Conservation (phyloP, 2,113 vertebrate genomes). For the Centropristis striata region DNA sequence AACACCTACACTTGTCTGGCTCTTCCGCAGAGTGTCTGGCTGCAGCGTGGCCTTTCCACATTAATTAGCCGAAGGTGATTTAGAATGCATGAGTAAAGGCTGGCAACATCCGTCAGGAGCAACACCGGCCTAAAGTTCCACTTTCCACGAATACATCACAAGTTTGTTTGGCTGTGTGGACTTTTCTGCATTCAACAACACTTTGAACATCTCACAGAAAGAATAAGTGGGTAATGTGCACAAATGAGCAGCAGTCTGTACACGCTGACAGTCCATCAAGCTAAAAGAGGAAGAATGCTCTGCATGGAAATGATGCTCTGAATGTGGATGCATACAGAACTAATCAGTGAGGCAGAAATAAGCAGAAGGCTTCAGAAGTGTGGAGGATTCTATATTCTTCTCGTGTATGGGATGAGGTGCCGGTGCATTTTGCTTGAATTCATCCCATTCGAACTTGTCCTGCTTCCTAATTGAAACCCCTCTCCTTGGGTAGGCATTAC, state of each 20-base stretch:
- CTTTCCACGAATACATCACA: background rate
- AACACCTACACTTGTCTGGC: background rate
- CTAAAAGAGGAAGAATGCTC: slow-evolving; percentile 20
- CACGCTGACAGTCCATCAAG: slow-evolving; percentile 30
- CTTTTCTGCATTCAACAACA: slow-evolving; percentile 6
- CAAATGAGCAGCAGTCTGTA: slow-evolving; percentile 47
- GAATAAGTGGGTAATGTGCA: slow-evolving; percentile 43
- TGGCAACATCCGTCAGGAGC: slow-evolving; percentile 26
- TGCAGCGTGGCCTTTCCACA: slow-evolving; percentile 12
- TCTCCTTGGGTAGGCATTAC: slow-evolving; percentile 79
- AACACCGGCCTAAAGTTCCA: slow-evolving; percentile 6
- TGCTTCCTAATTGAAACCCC: slow-evolving; percentile 69
- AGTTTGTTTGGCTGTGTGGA: slow-evolving; percentile 22
- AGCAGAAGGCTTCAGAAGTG: slow-evolving; percentile 5
- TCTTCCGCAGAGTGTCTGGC: background rate
- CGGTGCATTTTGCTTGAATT: slow-evolving; percentile 51
- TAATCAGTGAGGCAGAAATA: slow-evolving; percentile 26
- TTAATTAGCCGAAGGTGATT: slow-evolving; percentile 48
- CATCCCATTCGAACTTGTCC: slow-evolving; percentile 49
- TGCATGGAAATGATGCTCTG: slow-evolving; percentile 28
- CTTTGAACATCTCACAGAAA: slow-evolving; percentile 21
- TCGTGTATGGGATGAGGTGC: slow-evolving; percentile 34
- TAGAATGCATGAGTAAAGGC: slow-evolving; percentile 43
- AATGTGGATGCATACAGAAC: slow-evolving; percentile 6
- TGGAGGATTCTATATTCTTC: slow-evolving; percentile 31